These are phyloP conservation scores for Schizopygopsis pylzovi DNA, from an alignment of 2,797 vertebrate species.

Conservation along the genomic window DNA sequence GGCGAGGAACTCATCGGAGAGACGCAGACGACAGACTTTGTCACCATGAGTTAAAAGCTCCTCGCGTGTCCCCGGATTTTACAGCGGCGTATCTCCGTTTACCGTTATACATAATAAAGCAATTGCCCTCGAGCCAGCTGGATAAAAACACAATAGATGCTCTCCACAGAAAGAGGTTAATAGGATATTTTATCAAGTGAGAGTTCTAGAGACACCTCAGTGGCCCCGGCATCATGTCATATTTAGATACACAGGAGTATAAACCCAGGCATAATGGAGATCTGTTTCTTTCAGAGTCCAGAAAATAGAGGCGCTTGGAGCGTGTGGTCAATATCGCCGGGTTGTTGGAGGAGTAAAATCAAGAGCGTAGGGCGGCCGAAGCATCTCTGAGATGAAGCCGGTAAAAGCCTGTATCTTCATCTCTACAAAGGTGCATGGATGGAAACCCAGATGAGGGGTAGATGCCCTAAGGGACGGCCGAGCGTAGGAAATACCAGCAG, in stretches of 20 bases:
- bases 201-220: constrained; percentile 58
- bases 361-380: not conserved
- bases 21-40: constrained; percentile 38
- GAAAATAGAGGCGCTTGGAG: not conserved
- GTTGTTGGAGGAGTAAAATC: not conserved
- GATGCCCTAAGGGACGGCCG: not conserved
- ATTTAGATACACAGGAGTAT: constrained; percentile 32
- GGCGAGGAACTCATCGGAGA: constrained; percentile 28
- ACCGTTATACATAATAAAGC: constrained; percentile 63
- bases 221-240: constrained; percentile 16
- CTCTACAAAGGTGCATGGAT: not conserved
- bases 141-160: constrained; percentile 66
- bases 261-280: constrained; percentile 49
- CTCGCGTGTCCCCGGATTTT: not conserved
- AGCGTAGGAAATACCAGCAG: constrained; percentile 55
- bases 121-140: constrained; percentile 59
- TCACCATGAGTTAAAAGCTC: constrained; percentile 40
- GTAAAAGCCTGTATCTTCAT: not conserved
- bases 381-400: not conserved
- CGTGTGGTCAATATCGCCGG: constrained; percentile 3
- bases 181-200: constrained; percentile 71
- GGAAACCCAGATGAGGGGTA: constrained; percentile 3
- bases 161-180: constrained; percentile 71
- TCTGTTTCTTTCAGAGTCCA: constrained; percentile 45
- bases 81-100: constrained; percentile 15